Evolutionary conservation across 2,113 vertebrate genomes (phyloP), one percentile per base, ranked within the genome.

Genomic region (Gopherus evgoodei): DNA sequence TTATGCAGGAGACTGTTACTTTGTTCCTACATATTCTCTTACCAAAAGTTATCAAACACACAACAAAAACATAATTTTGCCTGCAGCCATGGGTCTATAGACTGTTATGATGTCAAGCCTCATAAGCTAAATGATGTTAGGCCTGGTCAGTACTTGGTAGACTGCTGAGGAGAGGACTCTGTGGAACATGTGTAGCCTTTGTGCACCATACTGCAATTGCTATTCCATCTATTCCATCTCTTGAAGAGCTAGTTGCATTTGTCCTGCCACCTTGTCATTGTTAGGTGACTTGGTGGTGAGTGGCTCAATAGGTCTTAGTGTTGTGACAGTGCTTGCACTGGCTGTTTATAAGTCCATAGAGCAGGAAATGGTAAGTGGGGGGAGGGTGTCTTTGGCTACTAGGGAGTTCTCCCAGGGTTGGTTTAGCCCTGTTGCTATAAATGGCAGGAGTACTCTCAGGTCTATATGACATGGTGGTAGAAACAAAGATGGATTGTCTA

Each of bases 241-340:
- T 76, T 88, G 76, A 3, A 84, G 83, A 82, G 82, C 56, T 90
- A 29, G 17, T 83, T 87, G 47, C 84, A 0, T 84, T 38, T 80
- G 53, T 96, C 56, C 12, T 69, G 80, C 17, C 35, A 56, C 29
- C 83, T 94, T 75, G 86, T 31, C 82, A 0, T 11, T 83, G 38
- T 35, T 97, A 89, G 79, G 35, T 88, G 53, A 50, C n/a, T 24
- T 87, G 91, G 81, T 93, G 47, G 27, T 29, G 44, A 94, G 65
- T 69, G 81, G 78, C 52, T 42, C 50, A 47, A 27, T 57, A 93
- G 80, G 50, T 54, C 47, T 93, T 69, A 81, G 0, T 69, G 29
- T 93, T 96, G 49, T 81, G 54, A 21, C 88, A 16, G 88, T 81
- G 87, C 59, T 62, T 62, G 24, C 47, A 90, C 87, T 62, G 79